phyloP scores from a whole-genome alignment of 2,113 vertebrate genomes.

The Actenoides lindsayi region DNA sequence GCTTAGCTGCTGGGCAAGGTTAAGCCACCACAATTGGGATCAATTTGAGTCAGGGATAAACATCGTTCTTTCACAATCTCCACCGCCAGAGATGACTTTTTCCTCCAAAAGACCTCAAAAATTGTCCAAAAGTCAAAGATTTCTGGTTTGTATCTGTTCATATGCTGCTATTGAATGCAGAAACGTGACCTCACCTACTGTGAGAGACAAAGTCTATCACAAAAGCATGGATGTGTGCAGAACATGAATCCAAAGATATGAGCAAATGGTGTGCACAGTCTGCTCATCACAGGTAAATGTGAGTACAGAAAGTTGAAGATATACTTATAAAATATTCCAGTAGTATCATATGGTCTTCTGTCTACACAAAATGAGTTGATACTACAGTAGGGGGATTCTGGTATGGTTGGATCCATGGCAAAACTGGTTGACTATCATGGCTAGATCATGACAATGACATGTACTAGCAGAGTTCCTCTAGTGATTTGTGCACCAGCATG shows the following conservation, averaged over 20 bases:
- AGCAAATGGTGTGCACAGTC: not conserved
- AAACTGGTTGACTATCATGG: not conserved
- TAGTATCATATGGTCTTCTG: not conserved
- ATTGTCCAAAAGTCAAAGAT: not conserved
- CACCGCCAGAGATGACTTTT: not conserved
- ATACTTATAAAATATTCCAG: not conserved
- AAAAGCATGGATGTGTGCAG: rapidly evolving
- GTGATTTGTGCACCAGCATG: no score
- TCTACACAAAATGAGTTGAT: not conserved
- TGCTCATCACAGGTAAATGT: not conserved
- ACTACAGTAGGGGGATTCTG: not conserved
- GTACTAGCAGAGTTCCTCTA: not conserved
- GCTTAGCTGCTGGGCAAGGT: not conserved
- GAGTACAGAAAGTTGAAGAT: not conserved
- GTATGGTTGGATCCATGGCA: not conserved
- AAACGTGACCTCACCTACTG: not conserved
- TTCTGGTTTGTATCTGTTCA: not conserved
- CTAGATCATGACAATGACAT: rapidly evolving
- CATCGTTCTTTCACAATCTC: not conserved
- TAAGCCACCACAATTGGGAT: not conserved
- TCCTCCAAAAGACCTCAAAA: not conserved
- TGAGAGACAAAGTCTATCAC: not conserved
- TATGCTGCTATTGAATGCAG: not conserved
- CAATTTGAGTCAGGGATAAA: not conserved
- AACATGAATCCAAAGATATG: not conserved